Conservation (phyloP, 1,140 invertebrate species). For the Charaxes varanes region DNA sequence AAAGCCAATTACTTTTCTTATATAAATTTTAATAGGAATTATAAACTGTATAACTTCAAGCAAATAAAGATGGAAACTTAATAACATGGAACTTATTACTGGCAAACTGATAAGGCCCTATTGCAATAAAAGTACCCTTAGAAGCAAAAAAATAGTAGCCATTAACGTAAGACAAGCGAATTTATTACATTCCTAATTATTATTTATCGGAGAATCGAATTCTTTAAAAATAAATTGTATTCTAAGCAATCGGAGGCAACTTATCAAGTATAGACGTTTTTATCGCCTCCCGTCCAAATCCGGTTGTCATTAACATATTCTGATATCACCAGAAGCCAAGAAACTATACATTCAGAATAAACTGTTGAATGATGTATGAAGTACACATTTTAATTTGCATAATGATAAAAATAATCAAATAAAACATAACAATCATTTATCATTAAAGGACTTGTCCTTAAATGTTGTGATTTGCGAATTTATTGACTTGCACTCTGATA, state of each 20-base stretch:
- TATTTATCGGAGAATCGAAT: conserved; percentile 28
- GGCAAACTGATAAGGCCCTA: too few relatives aligned
- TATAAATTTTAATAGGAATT: too few relatives aligned
- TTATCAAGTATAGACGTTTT: conserved; percentile 53
- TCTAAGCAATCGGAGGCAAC: conserved; percentile 30
- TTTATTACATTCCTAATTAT: conserved; percentile 31
- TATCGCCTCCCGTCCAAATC: conserved; percentile 43
- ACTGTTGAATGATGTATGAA: conserved; percentile 64
- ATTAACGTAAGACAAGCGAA: conserved; percentile 28
- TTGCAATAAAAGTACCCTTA: too few relatives aligned
- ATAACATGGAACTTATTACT: too few relatives aligned
- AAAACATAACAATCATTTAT: conserved; percentile 23
- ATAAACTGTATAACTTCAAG: too few relatives aligned
- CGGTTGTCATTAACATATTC: conserved; percentile 53
- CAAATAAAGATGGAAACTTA: too few relatives aligned
- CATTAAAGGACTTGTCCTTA: too few relatives aligned
- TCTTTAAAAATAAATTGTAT: conserved; percentile 29
- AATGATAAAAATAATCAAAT: conserved; percentile 29
- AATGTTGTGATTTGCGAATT: too few relatives aligned
- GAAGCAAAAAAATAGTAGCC: conserved; percentile 15
- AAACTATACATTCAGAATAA: conserved; percentile 45
- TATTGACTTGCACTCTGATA: too few relatives aligned
- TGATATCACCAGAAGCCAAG: conserved; percentile 60
- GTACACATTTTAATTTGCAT: conserved; percentile 23
- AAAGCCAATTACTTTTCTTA: too few relatives aligned